Percentiles rank a stretch among this genome's conserved stretches.
Conservation (phyloP, 2,888 invertebrate genomes). For the Acleris emargana region DNA sequence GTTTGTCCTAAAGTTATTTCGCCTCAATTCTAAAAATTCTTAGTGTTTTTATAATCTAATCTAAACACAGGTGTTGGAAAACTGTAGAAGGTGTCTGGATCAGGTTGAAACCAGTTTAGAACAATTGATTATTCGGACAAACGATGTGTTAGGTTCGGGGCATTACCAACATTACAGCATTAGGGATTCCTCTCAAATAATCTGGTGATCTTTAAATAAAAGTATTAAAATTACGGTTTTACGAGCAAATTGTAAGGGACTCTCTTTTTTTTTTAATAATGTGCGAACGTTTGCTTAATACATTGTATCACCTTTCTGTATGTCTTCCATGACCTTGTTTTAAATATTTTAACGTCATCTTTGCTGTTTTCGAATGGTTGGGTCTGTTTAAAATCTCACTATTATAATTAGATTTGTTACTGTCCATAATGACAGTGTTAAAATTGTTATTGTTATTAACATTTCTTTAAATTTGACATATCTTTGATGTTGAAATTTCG, state of each 20-base stretch:
- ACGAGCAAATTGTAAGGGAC: not conserved
- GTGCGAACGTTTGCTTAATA: not conserved
- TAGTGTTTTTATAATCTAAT: too few species aligned
- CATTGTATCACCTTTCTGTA: not conserved
- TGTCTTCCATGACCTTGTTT: conserved; percentile 26
- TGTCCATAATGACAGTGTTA: conserved; percentile 5
- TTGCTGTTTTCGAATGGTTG: conserved; percentile 21
- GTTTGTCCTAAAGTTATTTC: too few species aligned
- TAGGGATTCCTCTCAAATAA: too few species aligned
- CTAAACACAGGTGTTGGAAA: too few species aligned
- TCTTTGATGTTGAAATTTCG: conserved; percentile 50
- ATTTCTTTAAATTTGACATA: conserved; percentile 64
- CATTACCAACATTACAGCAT: too few species aligned
- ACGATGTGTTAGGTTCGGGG: too few species aligned
- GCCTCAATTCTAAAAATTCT: too few species aligned
- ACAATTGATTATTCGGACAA: too few species aligned
- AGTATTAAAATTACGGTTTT: conserved; percentile 42
- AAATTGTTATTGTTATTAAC: conserved; percentile 13
- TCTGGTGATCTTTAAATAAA: too few species aligned
- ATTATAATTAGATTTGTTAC: conserved; percentile 5
- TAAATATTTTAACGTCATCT: conserved; percentile 25
- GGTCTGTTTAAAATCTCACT: conserved; percentile 32
- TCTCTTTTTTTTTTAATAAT: not conserved
- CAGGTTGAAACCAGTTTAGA: too few species aligned
- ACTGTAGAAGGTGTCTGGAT: too few species aligned